These are phyloP conservation scores for Mesoligia furuncula DNA, from an alignment of 2,888 invertebrate genomes.

Conservation along the genomic window DNA sequence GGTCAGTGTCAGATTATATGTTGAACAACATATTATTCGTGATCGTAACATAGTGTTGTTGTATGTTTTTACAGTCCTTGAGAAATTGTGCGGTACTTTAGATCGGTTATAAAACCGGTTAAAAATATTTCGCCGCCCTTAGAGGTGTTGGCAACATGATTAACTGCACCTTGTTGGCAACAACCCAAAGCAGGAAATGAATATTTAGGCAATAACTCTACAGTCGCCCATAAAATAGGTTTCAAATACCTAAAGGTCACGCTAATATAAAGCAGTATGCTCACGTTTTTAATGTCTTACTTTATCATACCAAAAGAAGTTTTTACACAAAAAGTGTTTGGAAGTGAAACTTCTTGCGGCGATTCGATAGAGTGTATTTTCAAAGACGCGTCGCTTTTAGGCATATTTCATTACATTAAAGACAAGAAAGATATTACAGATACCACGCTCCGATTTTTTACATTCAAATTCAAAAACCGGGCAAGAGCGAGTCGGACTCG, in stretches of 20 bases:
- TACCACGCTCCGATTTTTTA: too few species aligned
- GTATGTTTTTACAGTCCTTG: not conserved
- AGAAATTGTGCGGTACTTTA: not conserved
- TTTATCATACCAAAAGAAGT: not conserved
- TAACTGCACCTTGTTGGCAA: conserved; percentile 6
- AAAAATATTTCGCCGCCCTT: not conserved
- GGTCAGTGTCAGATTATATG: too few species aligned
- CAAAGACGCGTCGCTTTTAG: not conserved
- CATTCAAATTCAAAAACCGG: too few species aligned
- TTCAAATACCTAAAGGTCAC: conserved; percentile 1
- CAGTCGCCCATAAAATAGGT: conserved; percentile 7
- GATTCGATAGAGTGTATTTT: not conserved
- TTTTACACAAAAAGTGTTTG: not conserved
- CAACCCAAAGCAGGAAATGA: conserved; percentile 7
- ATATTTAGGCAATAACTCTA: conserved; percentile 4
- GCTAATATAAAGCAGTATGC: conserved; percentile 3
- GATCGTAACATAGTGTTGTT: too few species aligned
- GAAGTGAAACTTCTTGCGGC: not conserved
- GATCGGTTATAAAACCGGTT: too few species aligned
- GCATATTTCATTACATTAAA: not conserved
- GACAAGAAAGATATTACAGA: not conserved
- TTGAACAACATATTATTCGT: too few species aligned
- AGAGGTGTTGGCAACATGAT: conserved; percentile 13
- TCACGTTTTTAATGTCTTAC: conserved; percentile 5
- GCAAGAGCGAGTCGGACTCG: too few species aligned